phyloP scores from a whole-genome alignment of 1,140 invertebrate genomes.

The Hylaeus volcanicus region DNA sequence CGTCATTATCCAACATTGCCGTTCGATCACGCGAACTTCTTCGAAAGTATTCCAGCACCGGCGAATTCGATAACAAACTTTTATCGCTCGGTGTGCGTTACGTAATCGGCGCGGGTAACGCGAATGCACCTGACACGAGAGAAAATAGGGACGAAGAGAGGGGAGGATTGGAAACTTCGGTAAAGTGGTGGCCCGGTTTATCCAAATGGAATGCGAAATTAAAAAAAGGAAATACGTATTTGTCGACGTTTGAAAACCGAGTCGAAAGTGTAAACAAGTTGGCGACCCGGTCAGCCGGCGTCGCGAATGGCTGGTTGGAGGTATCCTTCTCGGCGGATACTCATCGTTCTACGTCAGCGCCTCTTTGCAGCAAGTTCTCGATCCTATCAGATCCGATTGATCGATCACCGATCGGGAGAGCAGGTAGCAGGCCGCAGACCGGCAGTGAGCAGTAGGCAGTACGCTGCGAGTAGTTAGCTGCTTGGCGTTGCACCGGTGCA shows the following conservation, averaged over 20 bases:
- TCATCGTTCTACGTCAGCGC: constrained; percentile 47
- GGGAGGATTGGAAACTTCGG: too few relatives aligned
- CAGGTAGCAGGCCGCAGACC: constrained; percentile 50
- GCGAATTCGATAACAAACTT: not conserved
- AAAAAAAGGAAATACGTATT: too few relatives aligned
- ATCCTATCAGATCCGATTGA: constrained; percentile 56
- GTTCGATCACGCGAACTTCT: not conserved
- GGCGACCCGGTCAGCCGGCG: not conserved
- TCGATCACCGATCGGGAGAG: constrained; percentile 59
- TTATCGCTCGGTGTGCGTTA: not conserved
- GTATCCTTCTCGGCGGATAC: constrained; percentile 20
- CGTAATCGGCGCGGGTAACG: too few relatives aligned
- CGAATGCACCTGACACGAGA: too few relatives aligned
- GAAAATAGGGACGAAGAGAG: too few relatives aligned
- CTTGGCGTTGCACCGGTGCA: constrained; percentile 74
- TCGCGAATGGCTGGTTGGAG: not conserved
- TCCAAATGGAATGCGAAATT: too few relatives aligned
- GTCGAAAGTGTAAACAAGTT: not conserved
- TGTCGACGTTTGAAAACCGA: not conserved
- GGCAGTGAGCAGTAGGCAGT: constrained; percentile 56
- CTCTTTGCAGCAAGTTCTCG: constrained; percentile 45
- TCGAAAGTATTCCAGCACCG: not conserved
- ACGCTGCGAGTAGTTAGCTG: constrained; percentile 60
- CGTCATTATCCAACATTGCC: constrained; percentile 11
- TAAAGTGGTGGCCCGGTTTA: too few relatives aligned